A percentile compares a stretch with the other conserved stretches of the same genome.
These are phyloP conservation scores for Peromyscus maniculatus DNA, from an alignment of 2,113 vertebrate genomes.

Conservation along the genomic window DNA sequence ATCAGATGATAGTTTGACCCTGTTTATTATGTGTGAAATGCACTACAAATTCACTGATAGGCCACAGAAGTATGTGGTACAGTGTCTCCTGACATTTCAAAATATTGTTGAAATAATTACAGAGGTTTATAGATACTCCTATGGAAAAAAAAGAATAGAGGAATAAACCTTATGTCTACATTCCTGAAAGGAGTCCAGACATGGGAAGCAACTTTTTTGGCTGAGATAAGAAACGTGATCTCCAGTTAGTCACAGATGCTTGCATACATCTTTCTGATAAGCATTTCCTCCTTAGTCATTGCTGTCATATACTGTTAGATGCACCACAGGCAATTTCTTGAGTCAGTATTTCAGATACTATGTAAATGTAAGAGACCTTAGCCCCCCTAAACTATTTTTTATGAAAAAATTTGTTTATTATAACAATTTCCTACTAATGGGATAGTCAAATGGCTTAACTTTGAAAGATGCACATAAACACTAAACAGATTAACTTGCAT, in stretches of 20 bases:
- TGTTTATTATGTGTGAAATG: not conserved
- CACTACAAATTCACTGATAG: not conserved
- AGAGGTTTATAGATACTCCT: not conserved
- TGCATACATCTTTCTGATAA: not conserved
- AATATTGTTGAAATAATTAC: not conserved
- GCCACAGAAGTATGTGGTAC: not conserved
- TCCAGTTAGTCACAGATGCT: not conserved
- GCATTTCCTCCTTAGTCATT: accelerated
- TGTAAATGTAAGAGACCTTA: not conserved
- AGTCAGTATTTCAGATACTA: not conserved
- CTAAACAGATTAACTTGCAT: not conserved
- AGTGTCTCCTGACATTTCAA: not conserved
- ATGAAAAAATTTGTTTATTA: not conserved
- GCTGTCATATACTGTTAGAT: not conserved
- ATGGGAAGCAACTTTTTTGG: not conserved
- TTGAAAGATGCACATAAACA: not conserved
- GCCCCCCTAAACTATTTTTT: not conserved
- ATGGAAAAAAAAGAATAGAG: not conserved
- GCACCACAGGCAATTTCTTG: not conserved
- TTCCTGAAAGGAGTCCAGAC: not conserved
- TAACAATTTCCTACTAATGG: not conserved
- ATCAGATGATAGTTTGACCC: not conserved
- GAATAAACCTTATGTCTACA: not conserved
- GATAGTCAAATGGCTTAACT: not conserved
- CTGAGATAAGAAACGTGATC: not conserved